Evolutionary conservation across 1,140 invertebrate species (phyloP).

Genomic region (Oncopodura yosiiana): DNA sequence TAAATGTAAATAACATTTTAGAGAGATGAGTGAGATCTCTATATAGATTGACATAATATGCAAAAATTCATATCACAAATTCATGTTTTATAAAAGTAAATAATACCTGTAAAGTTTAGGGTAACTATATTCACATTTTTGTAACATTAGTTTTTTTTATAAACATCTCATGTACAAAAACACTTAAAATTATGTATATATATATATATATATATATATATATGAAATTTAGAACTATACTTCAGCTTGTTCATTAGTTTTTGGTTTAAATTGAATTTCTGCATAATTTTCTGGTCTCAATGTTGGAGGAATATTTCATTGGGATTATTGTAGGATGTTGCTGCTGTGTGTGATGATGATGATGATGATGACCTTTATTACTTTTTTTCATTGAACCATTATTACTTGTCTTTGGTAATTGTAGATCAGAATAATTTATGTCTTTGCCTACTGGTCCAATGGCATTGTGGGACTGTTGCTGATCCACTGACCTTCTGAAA

Average conservation of each 20-base stretch:
- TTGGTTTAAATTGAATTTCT: slow-evolving; percentile 34
- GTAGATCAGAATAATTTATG: slow-evolving; percentile 34
- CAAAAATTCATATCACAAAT: too few species aligned
- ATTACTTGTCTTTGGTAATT: slow-evolving; percentile 33
- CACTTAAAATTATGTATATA: too few species aligned
- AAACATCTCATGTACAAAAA: too few species aligned
- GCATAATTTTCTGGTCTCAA: slow-evolving; percentile 27
- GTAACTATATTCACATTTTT: too few species aligned
- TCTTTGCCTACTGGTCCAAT: slow-evolving; percentile 28
- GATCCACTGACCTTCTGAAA: slow-evolving; percentile 24
- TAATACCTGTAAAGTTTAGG: too few species aligned
- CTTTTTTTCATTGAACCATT: slow-evolving; percentile 36
- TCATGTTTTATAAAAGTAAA: too few species aligned
- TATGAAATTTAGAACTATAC: slow-evolving; percentile 18
- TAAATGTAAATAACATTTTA: too few species aligned
- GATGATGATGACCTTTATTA: slow-evolving; percentile 21
- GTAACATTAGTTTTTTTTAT: too few species aligned
- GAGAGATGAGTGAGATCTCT: too few species aligned
- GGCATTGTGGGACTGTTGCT: slow-evolving; percentile 18
- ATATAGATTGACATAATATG: too few species aligned
- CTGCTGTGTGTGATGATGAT: slow-evolving; percentile 17
- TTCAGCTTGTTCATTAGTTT: slow-evolving; percentile 33
- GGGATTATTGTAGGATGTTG: slow-evolving; percentile 18
- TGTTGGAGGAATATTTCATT: slow-evolving; percentile 17
- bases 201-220: neutral